Evolutionary conservation across 2,888 invertebrate species (phyloP), one percentile per base, ranked within the genome.

Genomic region (Drosophila infuscata): DNA sequence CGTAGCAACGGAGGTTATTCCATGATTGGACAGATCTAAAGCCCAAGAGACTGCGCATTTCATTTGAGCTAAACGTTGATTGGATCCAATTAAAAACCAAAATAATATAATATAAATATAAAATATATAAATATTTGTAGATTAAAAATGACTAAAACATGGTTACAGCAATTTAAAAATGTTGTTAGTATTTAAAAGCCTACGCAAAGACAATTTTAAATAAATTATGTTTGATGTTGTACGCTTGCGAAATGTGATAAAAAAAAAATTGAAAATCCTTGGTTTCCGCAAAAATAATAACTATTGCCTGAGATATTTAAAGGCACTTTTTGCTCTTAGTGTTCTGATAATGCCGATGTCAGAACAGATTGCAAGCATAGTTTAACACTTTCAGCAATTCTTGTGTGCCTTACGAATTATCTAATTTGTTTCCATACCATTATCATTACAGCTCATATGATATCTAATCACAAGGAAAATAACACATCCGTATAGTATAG

Each of bases 401-500:
- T 29, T 17, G 49, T 41, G 1, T n/a, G 12, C 32, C 3, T 12
- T 46, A 48, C 35, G 20, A 35, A 32, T 57, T 51, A 15, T 29
- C 15, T 11, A 11, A 53, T 63, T 65, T 51, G 7, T 25, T n/a
- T 32, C 5, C n/a, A 17, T 25, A 5, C 11, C 2, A 15, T 57
- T 66, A 12, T 43, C 17, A 32, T 76, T 76, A 25, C 67, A 78
- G 78, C 29, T 51, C 17, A 58, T 3, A 25, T 35, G 32, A 46
- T 20, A 64, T 52, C 53, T 36, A 61, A 66, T 49, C 52, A 52
- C 7, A 29, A 30, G 35, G 48, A 35, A 30, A 71, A 33, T 11
- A 46, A 11, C 3, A 36, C 7, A 52, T 36, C 7, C 7, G 49
- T 17, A 25, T 25, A 3, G 25, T 25, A 36, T 41, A 29, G 3